phyloP scores from a whole-genome alignment of 2,113 vertebrate genomes.

The Caretta caretta region DNA sequence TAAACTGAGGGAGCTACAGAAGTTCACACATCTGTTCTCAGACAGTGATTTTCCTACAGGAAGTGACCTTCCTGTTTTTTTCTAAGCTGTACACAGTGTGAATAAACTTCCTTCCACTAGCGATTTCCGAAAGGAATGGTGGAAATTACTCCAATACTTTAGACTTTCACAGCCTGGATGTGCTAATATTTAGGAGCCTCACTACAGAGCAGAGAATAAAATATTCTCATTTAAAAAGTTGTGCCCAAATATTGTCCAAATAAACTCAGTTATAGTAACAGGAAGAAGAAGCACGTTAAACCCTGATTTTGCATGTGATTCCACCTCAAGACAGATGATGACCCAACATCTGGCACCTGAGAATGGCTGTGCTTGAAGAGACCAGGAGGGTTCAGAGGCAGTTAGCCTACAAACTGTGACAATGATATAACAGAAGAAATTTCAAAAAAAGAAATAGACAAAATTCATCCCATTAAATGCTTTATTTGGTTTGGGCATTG shows the following conservation, averaged over 20 bases:
- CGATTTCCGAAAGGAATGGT: neutral
- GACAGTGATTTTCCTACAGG: neutral
- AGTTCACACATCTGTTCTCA: neutral
- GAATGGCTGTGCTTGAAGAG: too few relatives aligned
- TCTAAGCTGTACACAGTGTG: neutral
- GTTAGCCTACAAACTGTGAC: too few relatives aligned
- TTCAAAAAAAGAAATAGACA: too few relatives aligned
- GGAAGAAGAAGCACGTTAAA: neutral
- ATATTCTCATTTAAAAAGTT: neutral
- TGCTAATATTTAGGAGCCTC: neutral
- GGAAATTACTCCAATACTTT: neutral
- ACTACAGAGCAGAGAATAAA: neutral
- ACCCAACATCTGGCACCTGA: too few relatives aligned
- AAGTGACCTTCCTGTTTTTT: neutral
- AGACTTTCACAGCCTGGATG: rapidly evolving
- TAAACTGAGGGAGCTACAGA: neutral
- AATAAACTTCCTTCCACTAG: neutral
- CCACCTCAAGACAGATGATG: too few relatives aligned
- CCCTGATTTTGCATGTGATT: rapidly evolving
- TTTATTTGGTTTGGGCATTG: neutral
- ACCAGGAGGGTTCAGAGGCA: too few relatives aligned
- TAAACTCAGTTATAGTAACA: neutral
- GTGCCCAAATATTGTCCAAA: neutral
- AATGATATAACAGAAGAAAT: too few relatives aligned
- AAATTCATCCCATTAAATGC: neutral